Evolutionary conservation across 2,888 invertebrate species (phyloP), one percentile per base, ranked within the genome.

Genomic region (Cryptocephalus primarius): DNA sequence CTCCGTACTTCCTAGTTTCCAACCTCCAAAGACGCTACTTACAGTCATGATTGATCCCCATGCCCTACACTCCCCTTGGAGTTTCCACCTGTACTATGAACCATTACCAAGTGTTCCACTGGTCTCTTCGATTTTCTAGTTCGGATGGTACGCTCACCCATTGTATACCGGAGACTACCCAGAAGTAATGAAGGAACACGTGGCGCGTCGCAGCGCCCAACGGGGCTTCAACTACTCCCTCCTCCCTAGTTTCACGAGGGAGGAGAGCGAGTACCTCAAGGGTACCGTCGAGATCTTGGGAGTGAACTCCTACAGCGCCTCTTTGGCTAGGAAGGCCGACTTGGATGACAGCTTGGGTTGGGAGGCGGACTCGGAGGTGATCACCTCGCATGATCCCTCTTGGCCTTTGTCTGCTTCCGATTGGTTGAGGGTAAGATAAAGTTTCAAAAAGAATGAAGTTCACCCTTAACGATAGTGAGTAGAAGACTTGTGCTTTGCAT

Each of bases 301-400:
- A 1, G 63, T 88, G 9, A 88, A 88, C 62, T 77, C 81, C 46
- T 89, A 89, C 61, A 81, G 84, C 0, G 74, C 80, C 0, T 68
- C 70, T 51, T 55, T 80, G 57, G 72, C 69, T 74, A 45, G 42
- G 22, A 22, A 22, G 6, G 22, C 42, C 57, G 76, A 71, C 31
- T 44, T 46, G 13, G 72, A 72, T 72, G 6, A 36, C 12, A 11
- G 76, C 78, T 0, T 73, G 74, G 72, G 41, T 8, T 46, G 34
- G 39, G 9, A n/a, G 4, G 32, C 39, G 13, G 49, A 49, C 39
- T 12, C 40, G 2, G 49, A 51, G 33, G 44, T 42, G 6, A 13
- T 8, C 8, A 36, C 31, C 8, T 49, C 42, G 38, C 33, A 42
- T 10, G 32, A 44, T 36, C 31, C 40, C 12, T 45, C 46, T 2